Conservation (phyloP, 2,888 invertebrate genomes). For the Petrophora chlorosata region DNA sequence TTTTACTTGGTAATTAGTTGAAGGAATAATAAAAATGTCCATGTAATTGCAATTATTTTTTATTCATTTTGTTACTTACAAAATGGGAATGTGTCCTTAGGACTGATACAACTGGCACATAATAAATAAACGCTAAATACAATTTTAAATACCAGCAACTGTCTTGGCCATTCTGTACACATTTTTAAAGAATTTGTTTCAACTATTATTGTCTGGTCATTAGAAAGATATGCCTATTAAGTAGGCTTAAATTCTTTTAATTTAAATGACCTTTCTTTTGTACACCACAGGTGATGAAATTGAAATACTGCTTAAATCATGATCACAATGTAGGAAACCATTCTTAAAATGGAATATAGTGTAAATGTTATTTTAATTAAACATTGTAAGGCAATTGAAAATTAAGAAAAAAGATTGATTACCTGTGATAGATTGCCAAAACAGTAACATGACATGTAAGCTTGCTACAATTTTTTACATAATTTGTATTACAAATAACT, state of each 20-base stretch:
- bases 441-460: neutral
- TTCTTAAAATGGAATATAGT: too few relatives aligned
- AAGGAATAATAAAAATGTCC: conserved; percentile 16
- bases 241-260: too few relatives aligned
- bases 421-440: conserved; percentile 9
- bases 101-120: conserved; percentile 59
- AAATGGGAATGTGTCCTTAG: conserved; percentile 67
- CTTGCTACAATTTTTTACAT: neutral
- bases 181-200: conserved; percentile 2
- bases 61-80: conserved; percentile 27
- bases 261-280: too few relatives aligned
- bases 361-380: neutral
- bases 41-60: conserved; percentile 19
- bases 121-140: conserved; percentile 35
- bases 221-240: too few relatives aligned
- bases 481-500: neutral
- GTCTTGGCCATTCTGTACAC: conserved; percentile 4
- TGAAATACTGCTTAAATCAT: too few relatives aligned
- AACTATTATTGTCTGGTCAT: conserved; percentile 26
- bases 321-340: too few relatives aligned
- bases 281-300: too few relatives aligned
- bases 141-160: conserved; percentile 17
- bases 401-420: conserved; percentile 6
- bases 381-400: too few relatives aligned
- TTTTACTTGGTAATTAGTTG: neutral